These are phyloP conservation scores for Agrilus biguttatus DNA, from an alignment of 2,888 invertebrate species.

Conservation along the genomic window DNA sequence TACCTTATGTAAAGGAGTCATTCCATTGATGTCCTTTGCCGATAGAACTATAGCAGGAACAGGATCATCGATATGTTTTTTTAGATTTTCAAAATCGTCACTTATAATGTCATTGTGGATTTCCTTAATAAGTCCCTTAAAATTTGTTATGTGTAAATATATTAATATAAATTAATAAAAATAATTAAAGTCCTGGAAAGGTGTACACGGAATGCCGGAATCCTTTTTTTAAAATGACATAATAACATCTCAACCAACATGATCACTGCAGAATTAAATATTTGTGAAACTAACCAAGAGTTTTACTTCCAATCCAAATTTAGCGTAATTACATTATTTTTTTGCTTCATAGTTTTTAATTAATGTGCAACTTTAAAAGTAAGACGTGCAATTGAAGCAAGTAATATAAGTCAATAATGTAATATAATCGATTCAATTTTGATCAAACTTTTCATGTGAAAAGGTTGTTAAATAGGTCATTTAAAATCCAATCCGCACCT, in stretches of 20 bases:
- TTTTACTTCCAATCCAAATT: no score
- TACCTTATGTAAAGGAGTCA: conserved; percentile 79
- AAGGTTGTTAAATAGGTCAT: no score
- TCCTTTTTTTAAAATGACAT: not conserved
- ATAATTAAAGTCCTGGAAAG: not conserved
- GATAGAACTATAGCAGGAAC: conserved; percentile 57
- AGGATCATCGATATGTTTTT: conserved; percentile 50
- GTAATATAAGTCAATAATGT: no score
- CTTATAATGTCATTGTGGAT: conserved; percentile 65
- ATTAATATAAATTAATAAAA: not conserved
- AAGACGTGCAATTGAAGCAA: no score
- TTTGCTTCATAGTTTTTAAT: no score
- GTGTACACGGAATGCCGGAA: no score
- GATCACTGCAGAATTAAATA: no score
- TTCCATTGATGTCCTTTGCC: conserved; percentile 61
- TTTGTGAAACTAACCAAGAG: not conserved
- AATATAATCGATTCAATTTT: no score
- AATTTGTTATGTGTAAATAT: conserved; percentile 10
- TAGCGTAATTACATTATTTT: no score
- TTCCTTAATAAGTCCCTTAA: conserved; percentile 66
- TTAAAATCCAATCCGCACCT: not conserved
- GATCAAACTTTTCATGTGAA: no score
- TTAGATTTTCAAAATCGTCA: conserved; percentile 58
- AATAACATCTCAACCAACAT: no score
- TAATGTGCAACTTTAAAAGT: no score